phyloP scores from a whole-genome alignment of 2,888 invertebrate genomes.

The Oscheius sp. region DNA sequence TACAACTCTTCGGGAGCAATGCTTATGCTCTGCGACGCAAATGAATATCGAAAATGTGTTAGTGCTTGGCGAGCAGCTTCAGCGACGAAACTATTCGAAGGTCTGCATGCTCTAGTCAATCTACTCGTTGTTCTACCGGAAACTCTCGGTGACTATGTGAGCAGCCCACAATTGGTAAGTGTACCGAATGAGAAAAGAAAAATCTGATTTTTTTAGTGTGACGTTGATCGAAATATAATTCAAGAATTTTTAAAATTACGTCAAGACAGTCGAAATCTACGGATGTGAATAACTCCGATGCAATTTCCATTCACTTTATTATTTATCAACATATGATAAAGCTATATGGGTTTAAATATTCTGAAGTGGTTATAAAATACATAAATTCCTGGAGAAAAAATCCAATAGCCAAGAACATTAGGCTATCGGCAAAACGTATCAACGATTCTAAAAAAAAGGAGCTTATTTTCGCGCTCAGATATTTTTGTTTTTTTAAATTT shows the following conservation, averaged over 20 bases:
- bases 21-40: slow-evolving; percentile 96
- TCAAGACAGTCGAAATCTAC: slow-evolving; percentile 82
- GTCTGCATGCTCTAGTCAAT: slow-evolving; percentile 91
- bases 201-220: slow-evolving; percentile 25
- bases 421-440: too few species aligned
- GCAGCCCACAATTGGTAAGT: slow-evolving; percentile 85
- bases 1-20: slow-evolving; percentile 81
- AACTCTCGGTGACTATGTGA: slow-evolving; percentile 92
- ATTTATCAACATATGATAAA: slow-evolving; percentile 4
- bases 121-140: slow-evolving; percentile 92
- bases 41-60: slow-evolving; percentile 80
- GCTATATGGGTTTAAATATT: neutral
- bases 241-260: slow-evolving; percentile 92
- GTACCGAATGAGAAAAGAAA: neutral
- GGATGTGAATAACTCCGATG: neutral
- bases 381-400: too few species aligned
- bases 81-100: slow-evolving; percentile 30
- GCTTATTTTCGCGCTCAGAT: too few species aligned
- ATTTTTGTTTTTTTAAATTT: too few species aligned
- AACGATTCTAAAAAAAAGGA: too few species aligned
- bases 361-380: neutral
- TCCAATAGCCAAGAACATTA: too few species aligned
- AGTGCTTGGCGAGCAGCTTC: slow-evolving; percentile 39
- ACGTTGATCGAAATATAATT: slow-evolving; percentile 83
- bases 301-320: neutral